Conservation (phyloP, 2,797 vertebrate genomes). For the Pempheris klunzingeri region DNA sequence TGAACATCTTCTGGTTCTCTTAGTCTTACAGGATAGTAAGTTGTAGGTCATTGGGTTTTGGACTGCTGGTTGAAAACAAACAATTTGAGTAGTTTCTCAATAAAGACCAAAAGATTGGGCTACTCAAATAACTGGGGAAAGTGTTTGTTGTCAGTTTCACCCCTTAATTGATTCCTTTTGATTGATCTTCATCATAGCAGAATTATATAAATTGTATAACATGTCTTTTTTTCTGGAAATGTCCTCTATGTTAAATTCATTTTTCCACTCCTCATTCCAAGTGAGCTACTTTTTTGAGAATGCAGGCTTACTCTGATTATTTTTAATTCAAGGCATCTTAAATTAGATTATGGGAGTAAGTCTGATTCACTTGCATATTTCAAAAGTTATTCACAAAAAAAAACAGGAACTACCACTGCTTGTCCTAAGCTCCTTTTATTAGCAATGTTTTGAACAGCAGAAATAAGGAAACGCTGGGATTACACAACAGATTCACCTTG, state of each 20-base stretch:
- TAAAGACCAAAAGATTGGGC: background rate
- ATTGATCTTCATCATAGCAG: background rate
- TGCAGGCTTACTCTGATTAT: background rate
- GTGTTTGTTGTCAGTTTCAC: background rate
- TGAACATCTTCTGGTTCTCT: background rate
- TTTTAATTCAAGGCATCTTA: conserved; percentile 15
- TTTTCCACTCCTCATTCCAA: conserved; percentile 4
- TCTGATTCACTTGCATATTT: conserved; percentile 40
- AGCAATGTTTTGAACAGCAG: background rate
- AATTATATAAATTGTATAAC: background rate
- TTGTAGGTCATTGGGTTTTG: no score
- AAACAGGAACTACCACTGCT: conserved; percentile 16
- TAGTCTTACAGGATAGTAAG: background rate
- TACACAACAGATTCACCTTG: conserved; percentile 18
- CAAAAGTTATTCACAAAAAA: conserved; percentile 19
- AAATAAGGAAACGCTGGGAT: conserved; percentile 17
- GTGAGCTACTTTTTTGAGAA: background rate
- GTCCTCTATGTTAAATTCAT: background rate
- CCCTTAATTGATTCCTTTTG: no score
- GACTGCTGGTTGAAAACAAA: background rate
- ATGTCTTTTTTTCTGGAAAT: conserved; percentile 14
- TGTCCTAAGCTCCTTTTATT: conserved; percentile 28
- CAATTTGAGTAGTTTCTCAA: background rate
- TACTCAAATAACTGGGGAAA: background rate
- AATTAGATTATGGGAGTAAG: conserved; percentile 26